Evolutionary conservation across 2,797 vertebrate genomes (phyloP).

Genomic region (Adelosebastes latens): DNA sequence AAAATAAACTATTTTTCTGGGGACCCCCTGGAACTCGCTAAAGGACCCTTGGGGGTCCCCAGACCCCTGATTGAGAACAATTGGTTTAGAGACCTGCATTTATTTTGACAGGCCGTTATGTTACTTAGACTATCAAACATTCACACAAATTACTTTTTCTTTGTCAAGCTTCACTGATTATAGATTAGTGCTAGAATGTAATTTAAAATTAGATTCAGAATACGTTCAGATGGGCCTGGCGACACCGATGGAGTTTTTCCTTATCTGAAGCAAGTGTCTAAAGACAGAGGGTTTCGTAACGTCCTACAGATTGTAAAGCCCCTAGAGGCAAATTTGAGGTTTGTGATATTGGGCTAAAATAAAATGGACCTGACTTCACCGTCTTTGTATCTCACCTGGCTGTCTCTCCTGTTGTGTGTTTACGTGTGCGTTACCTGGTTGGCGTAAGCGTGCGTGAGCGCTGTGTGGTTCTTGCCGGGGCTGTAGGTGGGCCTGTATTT

Average conservation of each 20-base stretch:
- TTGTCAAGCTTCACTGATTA: too few species aligned
- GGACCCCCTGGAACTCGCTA: too few species aligned
- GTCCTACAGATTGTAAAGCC: not conserved
- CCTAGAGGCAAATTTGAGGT: not conserved
- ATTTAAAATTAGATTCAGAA: too few species aligned
- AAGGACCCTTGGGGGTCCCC: too few species aligned
- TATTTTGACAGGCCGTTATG: too few species aligned
- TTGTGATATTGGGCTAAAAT: not conserved
- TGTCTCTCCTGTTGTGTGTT: not conserved
- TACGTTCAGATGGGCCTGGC: too few species aligned
- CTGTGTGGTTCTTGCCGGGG: constrained; percentile 89
- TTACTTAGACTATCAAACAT: too few species aligned
- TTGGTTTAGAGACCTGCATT: too few species aligned
- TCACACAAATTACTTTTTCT: too few species aligned
- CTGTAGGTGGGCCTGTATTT: constrained; percentile 94
- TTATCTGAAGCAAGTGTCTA: not conserved
- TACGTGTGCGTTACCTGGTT: constrained; percentile 79
- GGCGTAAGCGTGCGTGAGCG: constrained; percentile 86
- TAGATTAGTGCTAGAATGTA: too few species aligned
- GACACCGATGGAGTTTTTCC: not conserved
- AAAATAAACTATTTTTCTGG: too few species aligned
- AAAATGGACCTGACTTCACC: not conserved
- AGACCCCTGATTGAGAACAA: too few species aligned
- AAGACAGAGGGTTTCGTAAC: not conserved
- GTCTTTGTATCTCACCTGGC: not conserved